phyloP scores from a whole-genome alignment of 2,797 vertebrate genomes.

The Diceros bicornis region DNA sequence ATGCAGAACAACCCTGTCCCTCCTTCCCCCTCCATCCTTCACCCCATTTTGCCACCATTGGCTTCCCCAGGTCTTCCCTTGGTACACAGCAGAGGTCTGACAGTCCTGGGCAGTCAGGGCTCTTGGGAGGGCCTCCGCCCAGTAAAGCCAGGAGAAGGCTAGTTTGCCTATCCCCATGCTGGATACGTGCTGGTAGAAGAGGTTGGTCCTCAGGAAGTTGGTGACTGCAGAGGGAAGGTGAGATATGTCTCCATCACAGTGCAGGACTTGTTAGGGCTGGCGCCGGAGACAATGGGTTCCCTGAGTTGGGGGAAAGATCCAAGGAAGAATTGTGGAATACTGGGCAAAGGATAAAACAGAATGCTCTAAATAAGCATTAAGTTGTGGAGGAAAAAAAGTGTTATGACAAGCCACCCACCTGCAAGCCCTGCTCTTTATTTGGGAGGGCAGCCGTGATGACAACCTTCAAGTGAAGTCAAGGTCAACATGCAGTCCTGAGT shows the following conservation, averaged over 20 bases:
- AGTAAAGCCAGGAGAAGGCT: neutral
- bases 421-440: neutral
- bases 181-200: neutral
- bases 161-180: no score
- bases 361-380: neutral
- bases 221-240: neutral
- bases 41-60: neutral
- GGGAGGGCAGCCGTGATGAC: neutral
- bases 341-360: neutral
- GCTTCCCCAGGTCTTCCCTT: neutral
- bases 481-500: conserved; percentile 40
- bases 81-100: neutral
- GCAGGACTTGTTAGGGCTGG: neutral
- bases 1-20: neutral
- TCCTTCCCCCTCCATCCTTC: accelerated
- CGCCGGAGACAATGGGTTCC: neutral
- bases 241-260: neutral
- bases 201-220: neutral
- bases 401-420: neutral
- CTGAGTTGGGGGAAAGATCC: neutral
- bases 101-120: neutral
- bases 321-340: neutral
- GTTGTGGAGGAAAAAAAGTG: neutral
- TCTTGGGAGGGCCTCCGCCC: neutral
- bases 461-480: conserved; percentile 53